Percentiles rank a stretch among this genome's conserved stretches.
Conservation (phyloP, 2,113 vertebrate species). For the Pseudorhombus dupliciocellatus region DNA sequence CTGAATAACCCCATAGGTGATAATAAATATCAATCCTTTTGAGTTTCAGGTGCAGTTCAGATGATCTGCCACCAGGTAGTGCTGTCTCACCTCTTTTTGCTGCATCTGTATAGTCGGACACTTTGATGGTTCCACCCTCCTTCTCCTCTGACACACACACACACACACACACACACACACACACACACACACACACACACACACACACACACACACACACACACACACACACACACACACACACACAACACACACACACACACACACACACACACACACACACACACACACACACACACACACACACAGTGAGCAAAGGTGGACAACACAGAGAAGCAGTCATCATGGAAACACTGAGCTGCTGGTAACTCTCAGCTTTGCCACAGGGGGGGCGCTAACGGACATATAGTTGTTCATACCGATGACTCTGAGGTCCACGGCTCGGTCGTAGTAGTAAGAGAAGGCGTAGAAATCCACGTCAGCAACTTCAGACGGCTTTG, state of each 20-base stretch:
- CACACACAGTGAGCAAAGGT: too few relatives aligned
- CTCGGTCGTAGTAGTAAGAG: conserved; percentile 93
- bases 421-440: conserved; percentile 85
- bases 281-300: too few relatives aligned
- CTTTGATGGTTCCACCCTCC: conserved; percentile 82
- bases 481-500: conserved; percentile 78
- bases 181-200: too few relatives aligned
- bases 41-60: conserved; percentile 11
- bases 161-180: neutral
- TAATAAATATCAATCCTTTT: too few relatives aligned
- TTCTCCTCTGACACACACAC: conserved; percentile 78
- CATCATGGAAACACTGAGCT: too few relatives aligned
- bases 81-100: conserved; percentile 84
- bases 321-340: too few relatives aligned
- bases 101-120: conserved; percentile 83
- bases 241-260: too few relatives aligned
- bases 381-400: too few relatives aligned
- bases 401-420: conserved; percentile 68
- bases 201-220: too few relatives aligned
- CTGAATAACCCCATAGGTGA: neutral
- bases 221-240: too few relatives aligned
- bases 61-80: neutral
- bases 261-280: too few relatives aligned
- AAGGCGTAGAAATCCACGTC: conserved; percentile 90
- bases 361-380: too few relatives aligned